These are phyloP conservation scores for Nezara viridula DNA, from an alignment of 2,888 invertebrate species.

Conservation along the genomic window DNA sequence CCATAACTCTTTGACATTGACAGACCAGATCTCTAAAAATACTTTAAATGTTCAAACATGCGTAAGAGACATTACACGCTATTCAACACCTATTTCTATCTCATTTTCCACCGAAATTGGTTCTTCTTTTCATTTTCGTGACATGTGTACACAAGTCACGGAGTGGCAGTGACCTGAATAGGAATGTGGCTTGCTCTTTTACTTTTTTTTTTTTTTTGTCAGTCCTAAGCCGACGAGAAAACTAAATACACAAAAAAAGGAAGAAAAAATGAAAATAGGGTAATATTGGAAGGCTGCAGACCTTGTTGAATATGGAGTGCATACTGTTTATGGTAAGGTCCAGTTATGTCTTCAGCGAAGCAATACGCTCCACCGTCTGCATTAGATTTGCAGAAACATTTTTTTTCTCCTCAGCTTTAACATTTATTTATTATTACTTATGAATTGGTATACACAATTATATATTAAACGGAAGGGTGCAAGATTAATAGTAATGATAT, in stretches of 20 bases:
- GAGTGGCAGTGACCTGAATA: slow-evolving; percentile 29
- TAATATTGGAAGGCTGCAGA: background rate
- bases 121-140: background rate
- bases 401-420: no score
- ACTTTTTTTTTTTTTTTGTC: background rate
- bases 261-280: background rate
- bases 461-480: no score
- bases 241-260: background rate
- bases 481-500: no score
- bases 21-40: background rate
- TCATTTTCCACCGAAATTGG: slow-evolving; percentile 26
- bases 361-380: background rate
- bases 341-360: background rate
- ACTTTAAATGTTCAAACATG: background rate
- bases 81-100: background rate
- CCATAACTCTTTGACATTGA: background rate
- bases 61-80: background rate
- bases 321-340: background rate
- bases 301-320: background rate
- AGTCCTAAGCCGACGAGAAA: background rate
- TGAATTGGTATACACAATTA: no score
- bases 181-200: background rate
- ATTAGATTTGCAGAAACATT: no score
- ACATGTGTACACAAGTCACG: background rate
- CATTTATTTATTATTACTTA: no score